A percentile compares a stretch with the other conserved stretches of the same genome.
Conservation (phyloP, 2,113 vertebrate species). For the Oenanthe oenanthe region DNA sequence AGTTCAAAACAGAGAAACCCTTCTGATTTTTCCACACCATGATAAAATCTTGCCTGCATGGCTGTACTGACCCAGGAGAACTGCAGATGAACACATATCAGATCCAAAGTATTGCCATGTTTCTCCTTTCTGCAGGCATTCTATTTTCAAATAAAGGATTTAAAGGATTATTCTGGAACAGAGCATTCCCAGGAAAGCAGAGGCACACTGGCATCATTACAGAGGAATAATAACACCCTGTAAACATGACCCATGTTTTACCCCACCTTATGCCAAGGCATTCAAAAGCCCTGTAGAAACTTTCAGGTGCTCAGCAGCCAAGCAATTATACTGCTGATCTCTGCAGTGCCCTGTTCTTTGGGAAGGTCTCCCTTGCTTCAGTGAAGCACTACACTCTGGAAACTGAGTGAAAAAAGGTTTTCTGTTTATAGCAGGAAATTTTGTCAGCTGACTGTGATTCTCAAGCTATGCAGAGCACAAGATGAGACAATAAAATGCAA, state of each 20-base stretch:
- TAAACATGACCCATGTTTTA: slow-evolving; percentile 33
- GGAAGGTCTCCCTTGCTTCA: slow-evolving; percentile 30
- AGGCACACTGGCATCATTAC: not conserved
- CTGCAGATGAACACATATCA: not conserved
- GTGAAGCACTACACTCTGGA: not conserved
- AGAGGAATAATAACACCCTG: slow-evolving; percentile 21
- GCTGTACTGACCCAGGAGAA: not conserved
- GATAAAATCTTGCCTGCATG: not conserved
- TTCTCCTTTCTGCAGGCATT: not conserved
- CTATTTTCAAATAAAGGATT: slow-evolving; percentile 22
- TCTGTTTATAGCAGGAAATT: not conserved
- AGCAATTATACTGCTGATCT: slow-evolving; percentile 15
- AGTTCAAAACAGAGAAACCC: not conserved
- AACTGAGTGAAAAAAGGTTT: not conserved
- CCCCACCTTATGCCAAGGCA: slow-evolving; percentile 14
- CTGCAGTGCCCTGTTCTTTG: slow-evolving; percentile 10
- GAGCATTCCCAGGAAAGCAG: slow-evolving; percentile 38
- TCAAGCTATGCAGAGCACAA: not conserved
- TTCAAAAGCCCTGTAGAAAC: slow-evolving; percentile 12
- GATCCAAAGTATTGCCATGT: not conserved
- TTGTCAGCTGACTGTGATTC: not conserved
- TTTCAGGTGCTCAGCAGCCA: slow-evolving; percentile 28
- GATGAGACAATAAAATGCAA: not conserved
- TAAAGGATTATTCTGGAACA: slow-evolving; percentile 33
- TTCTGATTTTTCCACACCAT: not conserved